phyloP scores from a whole-genome alignment of 1,140 invertebrate genomes.

The Caenorhabditis elegans region DNA sequence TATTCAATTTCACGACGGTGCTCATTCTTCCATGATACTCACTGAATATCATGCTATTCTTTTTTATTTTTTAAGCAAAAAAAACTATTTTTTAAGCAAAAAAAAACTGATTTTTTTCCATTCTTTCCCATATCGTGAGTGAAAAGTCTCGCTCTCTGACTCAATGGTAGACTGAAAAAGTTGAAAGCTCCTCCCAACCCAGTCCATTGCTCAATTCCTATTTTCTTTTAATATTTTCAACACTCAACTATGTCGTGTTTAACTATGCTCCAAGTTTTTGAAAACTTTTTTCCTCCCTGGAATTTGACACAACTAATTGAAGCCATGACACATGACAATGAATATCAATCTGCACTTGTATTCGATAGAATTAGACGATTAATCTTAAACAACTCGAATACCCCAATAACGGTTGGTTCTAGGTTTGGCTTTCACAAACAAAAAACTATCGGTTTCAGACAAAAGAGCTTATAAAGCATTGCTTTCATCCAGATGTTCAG shows the following conservation, averaged over 20 bases:
- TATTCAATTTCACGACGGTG: not conserved
- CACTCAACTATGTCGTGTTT: too few species aligned
- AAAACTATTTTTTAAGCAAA: too few species aligned
- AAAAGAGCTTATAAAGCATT: not conserved
- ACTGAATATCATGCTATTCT: not conserved
- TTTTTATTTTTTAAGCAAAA: too few species aligned
- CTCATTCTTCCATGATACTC: not conserved
- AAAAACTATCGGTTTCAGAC: not conserved
- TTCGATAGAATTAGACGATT: not conserved
- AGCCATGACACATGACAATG: not conserved
- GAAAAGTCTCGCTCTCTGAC: too few species aligned
- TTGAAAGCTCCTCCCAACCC: too few species aligned
- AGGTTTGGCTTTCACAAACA: too few species aligned
- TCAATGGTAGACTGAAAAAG: too few species aligned
- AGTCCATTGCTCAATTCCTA: too few species aligned
- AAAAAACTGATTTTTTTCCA: too few species aligned
- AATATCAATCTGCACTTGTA: not conserved
- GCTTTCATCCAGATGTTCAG: constrained; percentile 1
- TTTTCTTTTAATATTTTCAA: too few species aligned
- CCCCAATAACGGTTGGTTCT: not conserved
- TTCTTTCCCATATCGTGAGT: too few species aligned
- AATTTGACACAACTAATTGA: not conserved
- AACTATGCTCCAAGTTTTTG: not conserved
- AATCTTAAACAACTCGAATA: not conserved
- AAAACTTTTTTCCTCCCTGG: not conserved